Evolutionary conservation across 1,140 invertebrate species (phyloP), one percentile per base, ranked within the genome.

Genomic region (Bombyx mandarina): DNA sequence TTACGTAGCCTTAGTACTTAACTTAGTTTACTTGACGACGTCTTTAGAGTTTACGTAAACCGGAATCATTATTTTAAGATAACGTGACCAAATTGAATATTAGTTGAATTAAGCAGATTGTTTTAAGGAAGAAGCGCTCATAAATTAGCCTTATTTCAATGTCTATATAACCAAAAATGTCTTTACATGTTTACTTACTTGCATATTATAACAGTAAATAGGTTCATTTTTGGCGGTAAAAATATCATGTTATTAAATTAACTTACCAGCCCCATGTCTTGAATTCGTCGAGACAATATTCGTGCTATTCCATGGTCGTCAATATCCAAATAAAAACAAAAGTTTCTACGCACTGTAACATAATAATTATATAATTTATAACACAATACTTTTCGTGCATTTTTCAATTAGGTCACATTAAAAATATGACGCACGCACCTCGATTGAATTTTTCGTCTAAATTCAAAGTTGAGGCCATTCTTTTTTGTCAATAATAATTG

Each of bases 321-420:
- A 60, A 93, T 90, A 66, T 93, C 92, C 89, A 93, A 90, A 79
- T 93, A 93, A 86, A 93, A 93, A 62, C 88, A 91, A 62, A 91
- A 91, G 70, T 90, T 90, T 73, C 75, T 77, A 65, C 79, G 68
- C 56, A 84, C 82, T 86, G 81, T 52, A 81, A 85, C 58, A 67
- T 12, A 45, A 54, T 54, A 59, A 60, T 58, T 52, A 66, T 6
- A 59, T 35, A 35, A 35, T 35, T 35, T 35, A 43, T 49, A 58
- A 51, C 57, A 22, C 59, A 54, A 46, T 18, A 60, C 46, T 51
- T 26, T 47, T 9, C 49, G 8, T 45, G 56, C 66, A 58, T 61
- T 26, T 58, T 50, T 10, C 52, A 63, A 63, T 62, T 63, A 67
- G 56, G 58, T 59, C 60, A 65, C 61, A 61, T 69, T 59, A 57